Evolutionary conservation across 1,140 invertebrate species (phyloP), one percentile per base, ranked within the genome.

Genomic region (Vanessa atalanta): DNA sequence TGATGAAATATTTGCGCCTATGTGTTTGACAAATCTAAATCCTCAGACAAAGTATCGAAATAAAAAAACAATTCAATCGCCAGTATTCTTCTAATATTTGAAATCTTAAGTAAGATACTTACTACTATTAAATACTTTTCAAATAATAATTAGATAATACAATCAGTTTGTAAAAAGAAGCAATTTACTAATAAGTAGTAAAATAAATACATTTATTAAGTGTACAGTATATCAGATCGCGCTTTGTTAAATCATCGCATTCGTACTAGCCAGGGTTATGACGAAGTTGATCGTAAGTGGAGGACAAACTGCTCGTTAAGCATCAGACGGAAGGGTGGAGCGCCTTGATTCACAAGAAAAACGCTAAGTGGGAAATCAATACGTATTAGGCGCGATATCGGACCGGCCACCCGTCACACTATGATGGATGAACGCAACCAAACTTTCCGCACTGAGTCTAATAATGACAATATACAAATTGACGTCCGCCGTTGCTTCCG

Each of bases 401-500:
- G 86, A 86, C 87, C 87, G 83, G 72, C 82, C 82, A 83, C 80
- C 84, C 87, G 88, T 90, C 89, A 90, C 82, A 75, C 83, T 82
- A 90, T 92, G 90, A 92, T 92, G 89, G 89, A 92, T 92, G 90
- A 85, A 86, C 84, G 82, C 83, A 76, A 88, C 89, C 86, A 85
- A 90, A 90, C 85, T 90, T 91, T 86, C 88, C 89, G 82, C 86
- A 77, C 80, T 80, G 82, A 78, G 85, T 92, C 82, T 90, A 90
- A 92, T 90, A 92, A 92, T 90, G 89, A 92, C 89, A 91, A 92
- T 91, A 92, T 90, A 92, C 90, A 92, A 92, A 92, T 92, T 91
- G 89, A 90, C 85, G 88, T 89, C 89, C 90, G 89, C 83, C 77
- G 81, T 80, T 81, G 84, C 88, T 90, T 89, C 86, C 88, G 89